Evolutionary conservation across 2,113 vertebrate genomes (phyloP).

Genomic region (Tachysurus fulvidraco): DNA sequence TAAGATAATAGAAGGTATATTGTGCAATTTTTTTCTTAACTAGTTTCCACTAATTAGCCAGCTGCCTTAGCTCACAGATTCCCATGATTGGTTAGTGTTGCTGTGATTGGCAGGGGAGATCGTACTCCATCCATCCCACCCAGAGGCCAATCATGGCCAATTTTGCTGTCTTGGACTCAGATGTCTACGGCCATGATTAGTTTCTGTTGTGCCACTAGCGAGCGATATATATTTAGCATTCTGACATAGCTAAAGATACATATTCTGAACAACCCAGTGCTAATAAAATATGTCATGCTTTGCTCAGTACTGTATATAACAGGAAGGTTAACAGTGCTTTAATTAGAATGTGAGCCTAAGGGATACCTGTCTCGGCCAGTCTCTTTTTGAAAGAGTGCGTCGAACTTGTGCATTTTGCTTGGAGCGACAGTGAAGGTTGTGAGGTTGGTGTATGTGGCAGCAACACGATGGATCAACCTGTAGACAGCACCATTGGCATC

Average conservation of each 20-base stretch:
- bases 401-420: conserved; percentile 86
- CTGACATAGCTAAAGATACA: neutral
- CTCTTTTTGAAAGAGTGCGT: conserved; percentile 87
- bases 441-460: conserved; percentile 79
- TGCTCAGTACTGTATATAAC: neutral
- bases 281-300: neutral
- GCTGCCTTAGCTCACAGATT: neutral
- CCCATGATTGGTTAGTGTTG: neutral
- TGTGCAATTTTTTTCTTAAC: too few relatives aligned
- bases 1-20: too few relatives aligned
- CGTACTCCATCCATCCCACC: neutral
- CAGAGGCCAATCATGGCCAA: neutral
- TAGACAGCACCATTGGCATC: conserved; percentile 79
- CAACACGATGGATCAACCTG: conserved; percentile 86
- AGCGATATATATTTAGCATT: neutral
- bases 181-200: neutral
- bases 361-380: conserved; percentile 90
- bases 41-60: neutral
- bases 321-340: neutral
- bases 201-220: neutral
- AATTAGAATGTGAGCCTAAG: neutral
- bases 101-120: neutral
- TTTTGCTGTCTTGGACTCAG: neutral
- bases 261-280: neutral
- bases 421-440: conserved; percentile 81